A percentile compares a stretch with the other conserved stretches of the same genome.
These are phyloP conservation scores for Odocoileus virginianus DNA, from an alignment of 2,113 vertebrate species.

Conservation along the genomic window DNA sequence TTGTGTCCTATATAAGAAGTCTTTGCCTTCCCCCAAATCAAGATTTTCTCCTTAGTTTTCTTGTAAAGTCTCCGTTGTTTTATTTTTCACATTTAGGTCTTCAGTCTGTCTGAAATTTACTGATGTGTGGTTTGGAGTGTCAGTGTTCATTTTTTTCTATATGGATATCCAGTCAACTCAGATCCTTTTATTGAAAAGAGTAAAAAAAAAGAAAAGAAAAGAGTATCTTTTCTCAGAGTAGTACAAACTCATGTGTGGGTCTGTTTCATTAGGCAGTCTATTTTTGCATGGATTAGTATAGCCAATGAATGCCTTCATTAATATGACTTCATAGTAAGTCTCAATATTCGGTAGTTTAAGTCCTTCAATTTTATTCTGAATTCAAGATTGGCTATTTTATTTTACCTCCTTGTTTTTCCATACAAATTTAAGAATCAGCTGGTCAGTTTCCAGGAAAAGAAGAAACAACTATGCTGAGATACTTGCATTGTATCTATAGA, in stretches of 20 bases:
- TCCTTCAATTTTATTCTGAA: neutral
- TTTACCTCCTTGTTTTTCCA: neutral
- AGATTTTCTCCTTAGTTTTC: neutral
- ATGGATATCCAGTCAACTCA: neutral
- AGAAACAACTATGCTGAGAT: neutral
- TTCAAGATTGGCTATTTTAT: neutral
- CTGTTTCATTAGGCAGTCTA: neutral
- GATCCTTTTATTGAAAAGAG: neutral
- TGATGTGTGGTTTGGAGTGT: neutral
- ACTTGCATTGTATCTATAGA: neutral
- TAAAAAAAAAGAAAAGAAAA: neutral
- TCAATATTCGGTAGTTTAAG: neutral
- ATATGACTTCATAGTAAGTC: neutral
- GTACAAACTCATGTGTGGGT: neutral
- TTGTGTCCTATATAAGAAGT: neutral
- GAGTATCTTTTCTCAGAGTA: neutral
- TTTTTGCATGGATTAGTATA: neutral
- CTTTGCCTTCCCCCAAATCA: neutral
- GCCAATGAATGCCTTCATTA: neutral
- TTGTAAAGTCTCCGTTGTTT: neutral
- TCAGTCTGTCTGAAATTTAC: neutral
- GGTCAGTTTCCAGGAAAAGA: neutral
- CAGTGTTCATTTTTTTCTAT: neutral
- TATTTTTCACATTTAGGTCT: neutral
- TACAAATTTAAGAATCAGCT: neutral